phyloP scores from a whole-genome alignment of 2,888 invertebrate genomes.

The Heliconius aoede region DNA sequence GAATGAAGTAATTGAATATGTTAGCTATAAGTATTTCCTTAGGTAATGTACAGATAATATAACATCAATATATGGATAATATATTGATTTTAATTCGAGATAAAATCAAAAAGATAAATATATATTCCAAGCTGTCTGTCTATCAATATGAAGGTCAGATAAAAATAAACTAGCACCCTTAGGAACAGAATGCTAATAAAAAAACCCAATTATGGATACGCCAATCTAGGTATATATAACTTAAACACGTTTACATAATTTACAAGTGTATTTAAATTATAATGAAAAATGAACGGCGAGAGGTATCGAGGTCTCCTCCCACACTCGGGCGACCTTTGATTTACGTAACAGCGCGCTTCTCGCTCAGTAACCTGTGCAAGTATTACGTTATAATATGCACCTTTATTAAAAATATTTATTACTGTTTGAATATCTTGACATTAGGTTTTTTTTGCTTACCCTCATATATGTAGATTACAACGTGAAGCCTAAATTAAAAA shows the following conservation, averaged over 20 bases:
- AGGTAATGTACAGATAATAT: neutral
- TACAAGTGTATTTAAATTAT: constrained; percentile 5
- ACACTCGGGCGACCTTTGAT: constrained; percentile 53
- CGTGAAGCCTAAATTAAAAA: neutral
- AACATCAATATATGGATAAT: neutral
- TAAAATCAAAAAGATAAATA: neutral
- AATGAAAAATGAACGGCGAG: constrained; percentile 24
- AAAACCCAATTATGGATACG: neutral
- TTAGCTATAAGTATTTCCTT: neutral
- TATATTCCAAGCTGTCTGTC: neutral
- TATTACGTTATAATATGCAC: constrained; percentile 19
- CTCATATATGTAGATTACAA: neutral
- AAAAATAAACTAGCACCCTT: neutral
- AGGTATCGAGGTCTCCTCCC: constrained; percentile 46
- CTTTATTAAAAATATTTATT: neutral
- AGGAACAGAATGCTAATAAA: constrained; percentile 3
- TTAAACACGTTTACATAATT: neutral
- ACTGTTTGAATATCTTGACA: neutral
- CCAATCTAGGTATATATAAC: neutral
- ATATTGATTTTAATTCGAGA: neutral
- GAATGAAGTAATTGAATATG: neutral
- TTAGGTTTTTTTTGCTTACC: neutral
- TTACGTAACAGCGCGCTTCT: constrained; percentile 54
- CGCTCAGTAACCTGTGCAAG: constrained; percentile 28
- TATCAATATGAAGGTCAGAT: neutral